Base-by-base conservation (phyloP, 2,797 vertebrate species). In the Microctenopoma lineatum region DNA sequence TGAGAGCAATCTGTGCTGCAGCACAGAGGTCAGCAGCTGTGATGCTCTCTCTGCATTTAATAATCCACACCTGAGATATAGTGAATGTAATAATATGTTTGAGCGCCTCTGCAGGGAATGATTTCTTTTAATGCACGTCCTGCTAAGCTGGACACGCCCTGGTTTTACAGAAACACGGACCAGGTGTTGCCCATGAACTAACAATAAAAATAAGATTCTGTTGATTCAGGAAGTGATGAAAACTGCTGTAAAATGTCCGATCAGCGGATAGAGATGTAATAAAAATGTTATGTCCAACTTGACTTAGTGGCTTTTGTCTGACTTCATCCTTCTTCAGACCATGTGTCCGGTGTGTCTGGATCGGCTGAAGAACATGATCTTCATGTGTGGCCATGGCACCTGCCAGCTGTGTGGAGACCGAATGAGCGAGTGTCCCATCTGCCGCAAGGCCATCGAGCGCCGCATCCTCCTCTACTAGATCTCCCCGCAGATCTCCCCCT, bases 311-410 rank as follows among this genome's bases (percentile, higher is more conserved):
- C 60, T 60, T 3, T 63, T 44, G 16, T 26, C 5, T 34, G 7
- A 38, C 11, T 14, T 45, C 10, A 0, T 74, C 57, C 73, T 45
- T 63, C 62, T 91, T 5, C 92, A 99, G 98, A 99, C 98, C 0
- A 99, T 99, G 98, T 99, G 98, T 78, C 98, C 98, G 7, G 98
- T 99, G 55, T 99, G 98, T 81, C 81, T 99, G 93, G 98, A 99
- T 90, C 96, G 98, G 15, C 94, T 99, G 84, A 99, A 99, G 96
- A 99, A 99, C 77, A 99, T 99, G 98, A 99, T 99, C 92, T 99
- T 99, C 88, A 97, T 99, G 90, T 99, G 98, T 67, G 98, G 98
- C 79, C 98, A 99, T 0, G 98, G 98, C 69, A 99, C 98, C 0
- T 99, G 98, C 81, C 98, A 99, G 74, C 96, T 99, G 39, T 99